phyloP scores from a whole-genome alignment of 92 coral and sea anemone genomes.

The Phenganax stokvisi region DNA sequence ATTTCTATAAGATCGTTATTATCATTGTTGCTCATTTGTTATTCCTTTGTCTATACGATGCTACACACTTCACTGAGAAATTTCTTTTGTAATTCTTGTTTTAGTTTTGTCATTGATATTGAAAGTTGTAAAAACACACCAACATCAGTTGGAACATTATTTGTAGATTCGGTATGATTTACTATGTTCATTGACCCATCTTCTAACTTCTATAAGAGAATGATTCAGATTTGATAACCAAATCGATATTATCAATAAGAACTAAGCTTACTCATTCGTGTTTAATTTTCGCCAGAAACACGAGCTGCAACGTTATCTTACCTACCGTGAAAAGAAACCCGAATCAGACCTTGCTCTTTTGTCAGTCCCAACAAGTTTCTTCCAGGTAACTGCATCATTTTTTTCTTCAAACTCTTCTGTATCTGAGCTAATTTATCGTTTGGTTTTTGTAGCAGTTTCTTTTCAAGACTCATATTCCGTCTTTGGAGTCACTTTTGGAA shows the following conservation, averaged over 20 bases:
- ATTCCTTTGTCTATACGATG: not conserved
- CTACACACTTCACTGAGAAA: not conserved
- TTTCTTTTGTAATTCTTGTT: not conserved
- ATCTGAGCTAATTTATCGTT: not conserved
- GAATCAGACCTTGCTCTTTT: slow-evolving; percentile 73
- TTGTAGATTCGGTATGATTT: slow-evolving; percentile 61
- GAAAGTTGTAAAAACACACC: slow-evolving; percentile 60
- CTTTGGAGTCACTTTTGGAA: slow-evolving; percentile 67
- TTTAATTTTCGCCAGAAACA: slow-evolving; percentile 56
- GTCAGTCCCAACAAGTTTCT: slow-evolving; percentile 60
- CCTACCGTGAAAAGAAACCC: slow-evolving; percentile 75
- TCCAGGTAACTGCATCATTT: slow-evolving; percentile 55
- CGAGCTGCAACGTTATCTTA: slow-evolving; percentile 73
- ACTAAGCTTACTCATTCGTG: not conserved
- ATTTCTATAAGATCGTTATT: not conserved
- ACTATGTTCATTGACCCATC: not conserved
- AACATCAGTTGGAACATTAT: slow-evolving; percentile 62
- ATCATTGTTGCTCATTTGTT: not conserved
- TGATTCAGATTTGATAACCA: no score
- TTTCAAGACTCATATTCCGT: slow-evolving; percentile 54
- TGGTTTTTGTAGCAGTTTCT: slow-evolving; percentile 47
- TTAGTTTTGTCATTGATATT: slow-evolving; percentile 75
- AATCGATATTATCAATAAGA: no score
- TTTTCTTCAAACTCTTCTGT: not conserved
- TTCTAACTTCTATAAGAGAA: not conserved